Percentiles rank a stretch among this genome's conserved stretches.
Conservation (phyloP, 2,888 invertebrate species). For the Macropis europaea region DNA sequence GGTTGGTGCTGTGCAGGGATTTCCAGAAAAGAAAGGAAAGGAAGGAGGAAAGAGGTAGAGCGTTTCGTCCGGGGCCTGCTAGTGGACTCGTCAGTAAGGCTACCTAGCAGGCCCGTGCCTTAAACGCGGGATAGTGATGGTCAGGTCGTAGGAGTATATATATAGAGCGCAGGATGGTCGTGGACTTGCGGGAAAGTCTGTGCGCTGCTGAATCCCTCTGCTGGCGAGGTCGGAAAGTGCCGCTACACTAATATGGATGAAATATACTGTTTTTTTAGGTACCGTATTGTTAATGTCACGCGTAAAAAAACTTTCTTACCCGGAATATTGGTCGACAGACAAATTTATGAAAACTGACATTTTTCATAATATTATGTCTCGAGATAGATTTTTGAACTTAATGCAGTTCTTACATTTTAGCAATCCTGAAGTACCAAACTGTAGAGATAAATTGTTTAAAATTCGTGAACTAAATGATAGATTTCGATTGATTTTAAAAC, state of each 20-base stretch:
- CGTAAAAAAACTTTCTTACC: slow-evolving; percentile 15
- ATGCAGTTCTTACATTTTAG: slow-evolving; percentile 15
- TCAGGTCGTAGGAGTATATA: too few relatives aligned
- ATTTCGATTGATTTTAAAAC: slow-evolving; percentile 10
- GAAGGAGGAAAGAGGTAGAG: too few relatives aligned
- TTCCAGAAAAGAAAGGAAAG: too few relatives aligned
- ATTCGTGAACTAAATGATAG: slow-evolving; percentile 29
- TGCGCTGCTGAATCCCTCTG: too few relatives aligned
- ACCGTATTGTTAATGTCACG: slow-evolving; percentile 14
- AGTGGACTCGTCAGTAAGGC: too few relatives aligned
- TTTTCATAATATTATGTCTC: slow-evolving; percentile 25
- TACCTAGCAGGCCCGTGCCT: too few relatives aligned
- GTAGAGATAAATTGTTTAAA: slow-evolving; percentile 24
- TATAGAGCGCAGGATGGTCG: too few relatives aligned
- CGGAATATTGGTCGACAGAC: slow-evolving; percentile 24
- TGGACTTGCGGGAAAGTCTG: too few relatives aligned
- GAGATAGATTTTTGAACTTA: slow-evolving; percentile 23
- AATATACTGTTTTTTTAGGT: slow-evolving; percentile 16
- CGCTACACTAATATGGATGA: slow-evolving; percentile 6
- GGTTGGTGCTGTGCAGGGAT: too few relatives aligned
- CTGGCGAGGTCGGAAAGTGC: too few relatives aligned
- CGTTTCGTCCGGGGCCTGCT: too few relatives aligned
- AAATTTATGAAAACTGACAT: slow-evolving; percentile 16
- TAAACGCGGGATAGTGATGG: too few relatives aligned
- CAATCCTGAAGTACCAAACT: slow-evolving; percentile 11